phyloP scores from a whole-genome alignment of 2,888 invertebrate species.

The Pachycephus smyrnensis region DNA sequence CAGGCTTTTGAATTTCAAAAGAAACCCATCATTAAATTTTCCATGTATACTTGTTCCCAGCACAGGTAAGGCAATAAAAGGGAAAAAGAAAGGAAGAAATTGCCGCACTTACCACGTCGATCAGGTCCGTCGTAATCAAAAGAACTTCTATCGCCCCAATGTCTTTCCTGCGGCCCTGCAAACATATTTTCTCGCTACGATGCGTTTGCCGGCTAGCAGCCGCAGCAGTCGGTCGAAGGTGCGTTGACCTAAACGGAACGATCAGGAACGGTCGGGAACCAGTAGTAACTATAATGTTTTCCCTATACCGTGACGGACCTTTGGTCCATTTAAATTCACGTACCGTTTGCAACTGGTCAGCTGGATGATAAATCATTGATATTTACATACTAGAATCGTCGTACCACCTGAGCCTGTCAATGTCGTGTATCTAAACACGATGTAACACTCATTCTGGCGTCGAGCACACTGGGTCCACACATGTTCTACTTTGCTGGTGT shows the following conservation, averaged over 20 bases:
- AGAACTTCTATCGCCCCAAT: slow-evolving; percentile 6
- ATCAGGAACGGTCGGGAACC: not conserved
- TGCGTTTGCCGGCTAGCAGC: slow-evolving; percentile 8
- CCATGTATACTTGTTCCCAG: not conserved
- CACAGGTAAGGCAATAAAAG: not conserved
- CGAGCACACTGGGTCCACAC: not conserved
- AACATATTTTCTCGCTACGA: slow-evolving; percentile 21
- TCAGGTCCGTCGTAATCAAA: not conserved
- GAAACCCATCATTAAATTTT: not conserved
- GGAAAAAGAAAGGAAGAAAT: not conserved
- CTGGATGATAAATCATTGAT: not conserved
- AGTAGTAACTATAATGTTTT: not conserved
- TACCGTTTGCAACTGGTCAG: not conserved
- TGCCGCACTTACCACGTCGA: not conserved
- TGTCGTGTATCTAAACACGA: not conserved
- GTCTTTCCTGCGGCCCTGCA: not conserved
- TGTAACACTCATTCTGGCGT: not conserved
- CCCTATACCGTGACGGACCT: not conserved
- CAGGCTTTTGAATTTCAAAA: not conserved
- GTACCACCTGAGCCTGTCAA: not conserved
- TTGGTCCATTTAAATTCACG: not conserved
- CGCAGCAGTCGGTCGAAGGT: slow-evolving; percentile 16
- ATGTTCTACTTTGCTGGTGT: not conserved
- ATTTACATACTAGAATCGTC: not conserved
- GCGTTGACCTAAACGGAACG: slow-evolving; percentile 22